These are phyloP conservation scores for Myotis brandtii DNA, from an alignment of 2,113 vertebrate genomes.

Conservation along the genomic window DNA sequence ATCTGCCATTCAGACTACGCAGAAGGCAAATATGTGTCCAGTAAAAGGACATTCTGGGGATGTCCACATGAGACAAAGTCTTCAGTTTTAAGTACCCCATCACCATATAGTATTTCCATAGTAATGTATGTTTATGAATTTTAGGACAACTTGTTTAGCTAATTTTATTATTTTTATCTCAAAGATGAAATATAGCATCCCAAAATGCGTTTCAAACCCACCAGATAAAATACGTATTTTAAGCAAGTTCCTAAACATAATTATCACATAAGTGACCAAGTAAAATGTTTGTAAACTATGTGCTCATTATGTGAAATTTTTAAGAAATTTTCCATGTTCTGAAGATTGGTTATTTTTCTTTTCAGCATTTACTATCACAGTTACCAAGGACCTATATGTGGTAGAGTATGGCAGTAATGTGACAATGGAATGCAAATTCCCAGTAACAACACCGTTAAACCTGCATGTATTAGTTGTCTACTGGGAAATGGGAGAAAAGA, in stretches of 20 bases:
- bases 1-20: neutral
- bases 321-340: conserved; percentile 36
- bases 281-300: neutral
- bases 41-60: neutral
- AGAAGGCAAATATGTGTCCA: neutral
- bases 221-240: conserved; percentile 22
- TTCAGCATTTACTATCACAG: conserved; percentile 90
- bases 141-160: neutral
- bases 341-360: conserved; percentile 67
- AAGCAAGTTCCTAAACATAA: conserved; percentile 8
- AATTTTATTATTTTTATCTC: conserved; percentile 31
- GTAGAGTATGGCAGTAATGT: conserved; percentile 87
- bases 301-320: conserved; percentile 2
- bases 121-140: conserved; percentile 28
- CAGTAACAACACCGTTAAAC: conserved; percentile 74
- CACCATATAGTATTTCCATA: neutral
- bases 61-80: neutral
- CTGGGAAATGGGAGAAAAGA: conserved; percentile 88
- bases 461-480: conserved; percentile 84
- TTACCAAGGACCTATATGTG: conserved; percentile 79
- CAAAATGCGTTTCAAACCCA: conserved; percentile 13
- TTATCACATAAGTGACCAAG: neutral
- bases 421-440: conserved; percentile 92
- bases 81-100: neutral
- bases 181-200: neutral